phyloP scores from a whole-genome alignment of 2,888 invertebrate species.

The Campopleginae sp. region DNA sequence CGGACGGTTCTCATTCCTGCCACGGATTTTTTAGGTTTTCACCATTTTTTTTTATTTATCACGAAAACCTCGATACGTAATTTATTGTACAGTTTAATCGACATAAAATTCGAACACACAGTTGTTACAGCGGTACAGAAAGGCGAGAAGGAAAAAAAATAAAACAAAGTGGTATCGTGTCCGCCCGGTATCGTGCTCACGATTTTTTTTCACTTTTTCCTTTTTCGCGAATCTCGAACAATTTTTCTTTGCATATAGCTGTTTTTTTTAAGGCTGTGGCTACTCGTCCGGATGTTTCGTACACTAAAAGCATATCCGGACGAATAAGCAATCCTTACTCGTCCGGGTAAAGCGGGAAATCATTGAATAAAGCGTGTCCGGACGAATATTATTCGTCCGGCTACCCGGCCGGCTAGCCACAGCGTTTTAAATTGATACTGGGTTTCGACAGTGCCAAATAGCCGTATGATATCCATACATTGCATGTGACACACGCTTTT shows the following conservation, averaged over 20 bases:
- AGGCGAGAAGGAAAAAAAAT: conserved; percentile 31
- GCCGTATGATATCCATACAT: conserved; percentile 59
- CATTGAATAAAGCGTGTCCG: too few species aligned
- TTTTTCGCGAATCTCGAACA: conserved; percentile 13
- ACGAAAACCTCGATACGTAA: conserved; percentile 74
- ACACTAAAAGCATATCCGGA: too few species aligned
- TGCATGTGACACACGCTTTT: conserved; percentile 62
- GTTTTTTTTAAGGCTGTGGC: too few species aligned
- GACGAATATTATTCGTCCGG: too few species aligned
- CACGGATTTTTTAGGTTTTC: background rate
- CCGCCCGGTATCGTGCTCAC: conserved; percentile 64
- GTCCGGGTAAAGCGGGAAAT: too few species aligned
- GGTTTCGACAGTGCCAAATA: conserved; percentile 79
- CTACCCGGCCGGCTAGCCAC: too few species aligned
- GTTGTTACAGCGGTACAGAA: conserved; percentile 28
- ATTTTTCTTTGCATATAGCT: conserved; percentile 25
- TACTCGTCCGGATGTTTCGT: too few species aligned
- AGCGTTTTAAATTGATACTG: conserved; percentile 70
- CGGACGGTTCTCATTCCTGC: background rate
- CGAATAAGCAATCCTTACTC: too few species aligned
- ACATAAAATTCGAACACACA: conserved; percentile 47
- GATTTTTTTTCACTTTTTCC: background rate
- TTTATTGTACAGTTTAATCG: conserved; percentile 71
- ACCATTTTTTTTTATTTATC: conserved; percentile 61
- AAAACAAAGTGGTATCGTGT: conserved; percentile 54